Conservation (phyloP, 2,113 vertebrate genomes). For the Melierax canorus region DNA sequence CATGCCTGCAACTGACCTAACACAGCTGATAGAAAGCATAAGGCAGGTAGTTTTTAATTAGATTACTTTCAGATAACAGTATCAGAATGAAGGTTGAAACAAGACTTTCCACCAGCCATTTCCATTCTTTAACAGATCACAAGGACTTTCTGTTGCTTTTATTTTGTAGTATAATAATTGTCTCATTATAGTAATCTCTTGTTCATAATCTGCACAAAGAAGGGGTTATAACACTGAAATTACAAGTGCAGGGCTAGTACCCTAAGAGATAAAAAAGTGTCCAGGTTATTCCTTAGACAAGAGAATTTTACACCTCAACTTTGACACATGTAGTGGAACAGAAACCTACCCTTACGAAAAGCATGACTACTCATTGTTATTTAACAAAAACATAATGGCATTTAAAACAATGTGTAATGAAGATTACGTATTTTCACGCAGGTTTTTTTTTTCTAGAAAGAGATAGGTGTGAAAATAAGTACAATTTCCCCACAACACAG, state of each 20-base stretch:
- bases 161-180: not conserved
- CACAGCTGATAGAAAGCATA: not conserved
- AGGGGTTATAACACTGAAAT: not conserved
- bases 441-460: not conserved
- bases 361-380: not conserved
- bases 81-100: not conserved
- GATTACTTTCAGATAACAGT: not conserved
- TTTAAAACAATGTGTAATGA: not conserved
- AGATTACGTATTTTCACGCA: not conserved
- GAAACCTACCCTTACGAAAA: not conserved
- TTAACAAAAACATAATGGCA: not conserved
- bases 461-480: not conserved
- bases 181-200: not conserved
- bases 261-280: not conserved
- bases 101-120: not conserved
- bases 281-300: not conserved
- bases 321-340: not conserved
- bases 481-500: not conserved
- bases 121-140: not conserved
- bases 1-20: not conserved
- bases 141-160: not conserved
- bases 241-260: not conserved
- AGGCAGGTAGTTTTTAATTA: not conserved
- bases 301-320: not conserved
- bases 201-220: not conserved